A percentile compares a stretch with the other conserved stretches of the same genome.
Evolutionary conservation across 35 echinoderm and acorn worm genomes (phyloP).

Genomic region (Ophiothrix spiculata): DNA sequence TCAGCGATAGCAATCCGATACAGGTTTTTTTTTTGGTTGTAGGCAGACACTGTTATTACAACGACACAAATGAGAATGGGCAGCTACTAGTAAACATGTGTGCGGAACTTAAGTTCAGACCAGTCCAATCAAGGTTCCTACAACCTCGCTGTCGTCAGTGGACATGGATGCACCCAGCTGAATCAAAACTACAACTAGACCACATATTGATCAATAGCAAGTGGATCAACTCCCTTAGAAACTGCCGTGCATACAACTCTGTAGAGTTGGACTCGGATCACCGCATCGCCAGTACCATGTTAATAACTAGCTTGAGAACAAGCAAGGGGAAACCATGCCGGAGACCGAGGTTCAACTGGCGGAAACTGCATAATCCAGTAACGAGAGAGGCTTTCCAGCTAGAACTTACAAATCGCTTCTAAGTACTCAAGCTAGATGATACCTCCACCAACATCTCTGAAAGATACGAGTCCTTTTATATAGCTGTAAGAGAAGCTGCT

Average conservation of each 20-base stretch:
- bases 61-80: background rate
- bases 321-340: conserved; percentile 28
- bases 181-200: conserved; percentile 27
- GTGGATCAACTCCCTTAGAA: conserved; percentile 29
- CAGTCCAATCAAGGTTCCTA: conserved; percentile 21
- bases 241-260: conserved; percentile 41
- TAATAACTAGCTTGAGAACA: conserved; percentile 26
- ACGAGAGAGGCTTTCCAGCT: conserved; percentile 19
- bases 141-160: conserved; percentile 6
- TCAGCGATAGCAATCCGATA: no score
- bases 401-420: conserved; percentile 21
- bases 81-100: conserved; percentile 5
- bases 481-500: background rate
- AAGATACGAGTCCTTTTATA: conserved; percentile 23
- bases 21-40: no score
- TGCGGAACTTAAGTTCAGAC: conserved; percentile 16
- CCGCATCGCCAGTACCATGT: background rate
- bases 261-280: conserved; percentile 15
- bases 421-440: background rate
- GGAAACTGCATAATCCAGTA: conserved; percentile 19
- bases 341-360: conserved; percentile 40
- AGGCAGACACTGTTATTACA: background rate
- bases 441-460: conserved; percentile 3
- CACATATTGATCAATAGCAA: conserved; percentile 36
- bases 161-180: conserved; percentile 31